phyloP scores from a whole-genome alignment of 2,113 vertebrate species.

The Crotalus viridis region DNA sequence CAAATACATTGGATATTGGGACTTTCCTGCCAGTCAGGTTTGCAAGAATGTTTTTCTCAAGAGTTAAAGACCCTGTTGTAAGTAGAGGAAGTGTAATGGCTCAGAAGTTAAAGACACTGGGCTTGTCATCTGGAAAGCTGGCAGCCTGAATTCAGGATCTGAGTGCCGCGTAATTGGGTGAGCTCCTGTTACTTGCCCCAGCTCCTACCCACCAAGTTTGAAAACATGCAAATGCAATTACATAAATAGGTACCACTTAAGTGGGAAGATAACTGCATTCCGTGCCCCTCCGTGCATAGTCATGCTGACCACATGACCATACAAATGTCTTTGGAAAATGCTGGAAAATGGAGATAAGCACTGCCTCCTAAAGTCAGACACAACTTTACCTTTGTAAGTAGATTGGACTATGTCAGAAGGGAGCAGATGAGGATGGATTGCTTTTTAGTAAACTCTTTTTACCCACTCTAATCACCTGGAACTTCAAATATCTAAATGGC shows the following conservation, averaged over 20 bases:
- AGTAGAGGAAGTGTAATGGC: background rate
- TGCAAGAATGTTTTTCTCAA: background rate
- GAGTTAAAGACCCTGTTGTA: background rate
- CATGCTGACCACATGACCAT: background rate
- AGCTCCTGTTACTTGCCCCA: background rate
- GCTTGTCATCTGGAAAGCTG: background rate
- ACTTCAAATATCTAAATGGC: background rate
- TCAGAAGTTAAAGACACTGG: background rate
- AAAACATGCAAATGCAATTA: background rate
- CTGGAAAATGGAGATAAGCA: background rate
- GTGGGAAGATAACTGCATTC: background rate
- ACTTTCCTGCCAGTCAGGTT: background rate
- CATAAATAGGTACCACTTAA: background rate
- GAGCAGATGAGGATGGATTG: background rate
- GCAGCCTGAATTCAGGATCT: too few relatives aligned
- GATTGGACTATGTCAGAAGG: background rate
- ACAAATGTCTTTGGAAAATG: background rate
- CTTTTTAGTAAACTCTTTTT: background rate
- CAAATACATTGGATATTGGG: background rate
- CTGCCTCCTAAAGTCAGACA: background rate
- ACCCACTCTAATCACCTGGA: background rate
- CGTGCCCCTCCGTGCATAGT: background rate
- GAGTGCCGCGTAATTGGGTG: background rate
- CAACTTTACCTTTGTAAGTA: background rate
- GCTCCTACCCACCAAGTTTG: background rate